Percentiles rank a stretch among this genome's conserved stretches.
These are phyloP conservation scores for Amphiprion ocellaris DNA, from an alignment of 2,113 vertebrate genomes.

Conservation along the genomic window DNA sequence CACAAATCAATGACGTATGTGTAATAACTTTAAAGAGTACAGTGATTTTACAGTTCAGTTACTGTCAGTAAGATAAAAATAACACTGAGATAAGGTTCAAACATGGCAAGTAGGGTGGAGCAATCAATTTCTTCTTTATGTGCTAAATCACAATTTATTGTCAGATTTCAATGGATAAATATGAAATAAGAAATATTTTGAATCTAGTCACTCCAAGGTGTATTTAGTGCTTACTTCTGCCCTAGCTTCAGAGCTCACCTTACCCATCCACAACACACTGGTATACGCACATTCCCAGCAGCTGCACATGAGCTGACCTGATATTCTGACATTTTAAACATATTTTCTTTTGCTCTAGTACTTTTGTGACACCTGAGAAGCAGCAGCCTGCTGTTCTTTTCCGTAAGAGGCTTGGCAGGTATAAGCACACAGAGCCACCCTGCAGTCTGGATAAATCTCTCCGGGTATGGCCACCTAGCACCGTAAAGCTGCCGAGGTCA, in stretches of 20 bases:
- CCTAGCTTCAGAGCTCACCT: neutral
- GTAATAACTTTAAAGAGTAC: too few relatives aligned
- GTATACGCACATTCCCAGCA: conserved; percentile 4
- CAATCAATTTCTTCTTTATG: too few relatives aligned
- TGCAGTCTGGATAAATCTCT: conserved; percentile 55
- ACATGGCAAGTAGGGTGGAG: too few relatives aligned
- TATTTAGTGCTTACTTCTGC: neutral
- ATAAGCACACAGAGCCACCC: conserved; percentile 43
- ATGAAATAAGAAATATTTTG: too few relatives aligned
- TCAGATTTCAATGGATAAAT: neutral
- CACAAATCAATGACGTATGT: too few relatives aligned
- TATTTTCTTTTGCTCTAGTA: conserved; percentile 20
- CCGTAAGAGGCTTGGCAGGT: conserved; percentile 42
- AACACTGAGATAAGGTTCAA: too few relatives aligned
- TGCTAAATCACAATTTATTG: too few relatives aligned
- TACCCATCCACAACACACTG: neutral
- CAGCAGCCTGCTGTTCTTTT: conserved; percentile 43
- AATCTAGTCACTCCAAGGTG: neutral
- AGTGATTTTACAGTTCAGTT: too few relatives aligned
- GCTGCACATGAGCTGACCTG: conserved; percentile 10
- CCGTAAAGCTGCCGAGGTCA: conserved; percentile 48
- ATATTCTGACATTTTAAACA: conserved; percentile 10
- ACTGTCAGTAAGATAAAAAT: too few relatives aligned
- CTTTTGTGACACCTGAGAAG: conserved; percentile 56
- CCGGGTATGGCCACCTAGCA: conserved; percentile 21